Evolutionary conservation across 2,888 invertebrate genomes (phyloP).

Genomic region (Melieria crassipennis): DNA sequence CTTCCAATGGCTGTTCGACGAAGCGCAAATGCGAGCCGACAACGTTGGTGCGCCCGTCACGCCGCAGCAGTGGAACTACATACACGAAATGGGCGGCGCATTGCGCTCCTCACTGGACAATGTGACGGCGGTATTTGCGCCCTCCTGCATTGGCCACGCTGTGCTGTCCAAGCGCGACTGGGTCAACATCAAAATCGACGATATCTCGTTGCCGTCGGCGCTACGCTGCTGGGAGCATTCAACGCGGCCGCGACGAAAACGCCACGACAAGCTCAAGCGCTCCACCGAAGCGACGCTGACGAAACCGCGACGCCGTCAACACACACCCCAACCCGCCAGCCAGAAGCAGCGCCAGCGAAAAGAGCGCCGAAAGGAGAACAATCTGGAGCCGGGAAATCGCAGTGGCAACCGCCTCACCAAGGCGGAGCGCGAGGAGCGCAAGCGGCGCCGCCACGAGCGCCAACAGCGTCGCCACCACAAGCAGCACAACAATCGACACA

Average conservation of each 20-base stretch:
- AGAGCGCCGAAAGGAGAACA: constrained; percentile 47
- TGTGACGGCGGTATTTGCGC: constrained; percentile 90
- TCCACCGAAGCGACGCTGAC: constrained; percentile 56
- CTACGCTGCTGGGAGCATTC: constrained; percentile 88
- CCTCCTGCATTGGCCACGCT: constrained; percentile 92
- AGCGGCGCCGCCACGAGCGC: constrained; percentile 52
- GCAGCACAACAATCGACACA: constrained; percentile 21
- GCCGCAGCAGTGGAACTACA: constrained; percentile 92
- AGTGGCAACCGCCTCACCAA: constrained; percentile 49
- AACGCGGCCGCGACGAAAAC: constrained; percentile 59
- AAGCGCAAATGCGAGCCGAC: constrained; percentile 92
- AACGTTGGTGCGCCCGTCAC: constrained; percentile 90
- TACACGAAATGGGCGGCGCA: constrained; percentile 89
- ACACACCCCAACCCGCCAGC: constrained; percentile 39
- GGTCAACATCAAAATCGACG: constrained; percentile 85
- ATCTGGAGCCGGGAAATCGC: constrained; percentile 38
- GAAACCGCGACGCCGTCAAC: constrained; percentile 38
- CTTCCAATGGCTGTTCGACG: constrained; percentile 95
- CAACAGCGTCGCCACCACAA: constrained; percentile 17
- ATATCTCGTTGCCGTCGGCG: constrained; percentile 84
- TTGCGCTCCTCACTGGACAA: constrained; percentile 82
- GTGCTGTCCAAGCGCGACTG: constrained; percentile 88
- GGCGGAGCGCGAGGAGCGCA: constrained; percentile 56
- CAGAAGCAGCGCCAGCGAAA: constrained; percentile 54
- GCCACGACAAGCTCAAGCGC: constrained; percentile 55